Evolutionary conservation across 1,140 invertebrate genomes (phyloP), one percentile per base, ranked within the genome.

Genomic region (Proales similis): DNA sequence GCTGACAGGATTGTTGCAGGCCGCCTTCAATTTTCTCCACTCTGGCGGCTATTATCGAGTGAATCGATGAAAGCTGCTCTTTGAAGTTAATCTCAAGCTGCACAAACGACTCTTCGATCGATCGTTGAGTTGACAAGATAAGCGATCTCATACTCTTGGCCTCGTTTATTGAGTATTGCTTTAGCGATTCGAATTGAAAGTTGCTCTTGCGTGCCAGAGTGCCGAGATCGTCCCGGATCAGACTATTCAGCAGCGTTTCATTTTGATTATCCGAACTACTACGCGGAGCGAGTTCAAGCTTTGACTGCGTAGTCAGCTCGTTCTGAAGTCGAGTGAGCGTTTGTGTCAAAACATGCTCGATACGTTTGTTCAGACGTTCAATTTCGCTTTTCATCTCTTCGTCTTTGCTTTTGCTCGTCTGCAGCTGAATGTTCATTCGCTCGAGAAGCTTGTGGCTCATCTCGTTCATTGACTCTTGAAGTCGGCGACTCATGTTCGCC

Each of bases 101-200:
- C n/a, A n/a, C n/a, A n/a, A n/a, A n/a, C n/a, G 51, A 57, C n/a
- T 57, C 51, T 29, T 57, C 51, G n/a, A 57, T 57, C 36, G 45
- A 42, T 26, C 45, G 39, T 42, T 57, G 51, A 26, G 51, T 42
- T 29, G 29, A 42, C n/a, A 57, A 42, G 5, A 57, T 42, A 24
- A 42, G 26, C 32, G 51, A 42, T 14, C 45, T 57, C 20, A 57
- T 57, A 42, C 30, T 38, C 11, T 42, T 17, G 2, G 51, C 33
- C 45, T 38, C 24, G 45, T 57, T 42, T 24, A 57, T 22, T 7
- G 51, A 57, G 20, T 57, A 57, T 27, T 57, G 36, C 45, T 57
- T 57, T 17, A 57, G 27, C 27, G 51, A 57, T 30, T 57, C 51
- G 27, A 57, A 57, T 42, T 57, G 51, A 42, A 57, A 57, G 14